Evolutionary conservation across 2,888 invertebrate species (phyloP).

Genomic region (Acrocyrtus sp.): DNA sequence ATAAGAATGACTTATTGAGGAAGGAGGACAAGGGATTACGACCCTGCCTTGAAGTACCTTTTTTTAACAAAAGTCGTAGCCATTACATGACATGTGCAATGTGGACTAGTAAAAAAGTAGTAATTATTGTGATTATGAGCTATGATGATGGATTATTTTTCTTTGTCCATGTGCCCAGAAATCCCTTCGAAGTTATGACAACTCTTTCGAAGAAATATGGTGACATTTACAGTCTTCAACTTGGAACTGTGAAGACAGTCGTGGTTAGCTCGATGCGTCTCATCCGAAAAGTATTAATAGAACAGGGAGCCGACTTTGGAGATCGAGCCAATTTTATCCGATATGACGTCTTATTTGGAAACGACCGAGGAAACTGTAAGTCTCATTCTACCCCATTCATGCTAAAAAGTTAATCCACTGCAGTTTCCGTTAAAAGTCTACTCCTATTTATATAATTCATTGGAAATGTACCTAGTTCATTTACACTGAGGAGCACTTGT

Average conservation of each 20-base stretch:
- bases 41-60: not conserved
- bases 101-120: no score
- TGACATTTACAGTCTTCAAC: constrained; percentile 60
- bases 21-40: no score
- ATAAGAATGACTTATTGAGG: no score
- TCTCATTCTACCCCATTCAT: constrained; percentile 1
- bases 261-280: constrained; percentile 61
- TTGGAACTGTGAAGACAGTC: constrained; percentile 59
- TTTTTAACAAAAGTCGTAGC: not conserved
- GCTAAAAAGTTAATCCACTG: no score
- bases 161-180: constrained; percentile 54
- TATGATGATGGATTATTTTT: constrained; percentile 17
- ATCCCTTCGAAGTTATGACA: constrained; percentile 61
- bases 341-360: constrained; percentile 84
- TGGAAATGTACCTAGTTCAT: no score
- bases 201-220: constrained; percentile 58
- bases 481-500: no score
- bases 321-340: constrained; percentile 84
- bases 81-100: not conserved
- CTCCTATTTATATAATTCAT: constrained; percentile 28
- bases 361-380: constrained; percentile 89
- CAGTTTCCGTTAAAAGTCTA: constrained; percentile 7
- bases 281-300: constrained; percentile 61
- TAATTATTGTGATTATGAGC: constrained; percentile 17
- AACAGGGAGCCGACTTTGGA: constrained; percentile 79